These are phyloP conservation scores for Piprites chloris DNA, from an alignment of 2,113 vertebrate species.

Conservation along the genomic window DNA sequence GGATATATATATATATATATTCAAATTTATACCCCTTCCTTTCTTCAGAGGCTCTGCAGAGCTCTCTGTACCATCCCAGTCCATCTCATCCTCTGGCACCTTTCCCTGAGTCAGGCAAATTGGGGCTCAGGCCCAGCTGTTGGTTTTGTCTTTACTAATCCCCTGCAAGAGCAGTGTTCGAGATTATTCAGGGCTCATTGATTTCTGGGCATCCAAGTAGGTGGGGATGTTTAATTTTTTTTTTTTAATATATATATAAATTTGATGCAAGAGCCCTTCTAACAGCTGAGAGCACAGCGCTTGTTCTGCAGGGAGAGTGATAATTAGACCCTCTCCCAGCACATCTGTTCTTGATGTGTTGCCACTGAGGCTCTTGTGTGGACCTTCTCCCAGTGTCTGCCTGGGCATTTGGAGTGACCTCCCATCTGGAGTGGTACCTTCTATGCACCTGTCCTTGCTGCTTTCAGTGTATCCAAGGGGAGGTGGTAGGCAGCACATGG, in stretches of 20 bases:
- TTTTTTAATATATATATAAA: not conserved
- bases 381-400: not conserved
- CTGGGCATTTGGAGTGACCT: not conserved
- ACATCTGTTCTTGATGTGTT: fast-evolving
- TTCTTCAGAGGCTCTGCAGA: not conserved
- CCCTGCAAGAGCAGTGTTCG: not conserved
- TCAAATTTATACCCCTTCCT: not conserved
- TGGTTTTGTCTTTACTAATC: not conserved
- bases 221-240: not conserved
- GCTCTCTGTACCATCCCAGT: not conserved
- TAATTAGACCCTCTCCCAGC: not conserved
- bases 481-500: not conserved
- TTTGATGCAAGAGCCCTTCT: not conserved
- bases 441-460: not conserved
- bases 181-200: not conserved
- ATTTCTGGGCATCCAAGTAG: not conserved
- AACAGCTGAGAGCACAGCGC: not conserved
- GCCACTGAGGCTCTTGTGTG: not conserved
- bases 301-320: not conserved
- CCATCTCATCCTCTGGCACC: not conserved
- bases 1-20: not conserved
- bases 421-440: not conserved
- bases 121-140: not conserved
- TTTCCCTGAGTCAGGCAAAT: not conserved
- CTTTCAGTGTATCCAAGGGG: not conserved